phyloP scores from a whole-genome alignment of 2,888 invertebrate genomes.

The Aphrophora alni region DNA sequence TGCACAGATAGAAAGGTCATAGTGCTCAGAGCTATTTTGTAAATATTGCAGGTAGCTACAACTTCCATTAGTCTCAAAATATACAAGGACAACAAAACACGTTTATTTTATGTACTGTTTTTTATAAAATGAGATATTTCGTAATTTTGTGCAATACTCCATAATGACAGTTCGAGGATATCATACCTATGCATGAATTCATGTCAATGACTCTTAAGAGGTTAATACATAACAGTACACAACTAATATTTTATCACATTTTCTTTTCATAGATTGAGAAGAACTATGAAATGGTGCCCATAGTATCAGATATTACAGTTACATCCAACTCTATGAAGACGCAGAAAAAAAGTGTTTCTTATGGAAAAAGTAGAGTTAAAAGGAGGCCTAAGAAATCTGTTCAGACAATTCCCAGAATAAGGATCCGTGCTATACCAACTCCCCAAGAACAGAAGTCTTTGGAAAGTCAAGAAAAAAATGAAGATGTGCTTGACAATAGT shows the following conservation, averaged over 20 bases:
- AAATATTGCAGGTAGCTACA: too few species aligned
- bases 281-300: background rate
- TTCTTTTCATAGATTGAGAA: background rate
- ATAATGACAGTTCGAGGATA: too few species aligned
- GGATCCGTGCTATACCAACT: conserved; percentile 10
- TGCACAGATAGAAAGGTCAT: too few species aligned
- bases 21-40: too few species aligned
- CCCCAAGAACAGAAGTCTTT: background rate
- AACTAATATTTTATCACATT: background rate
- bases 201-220: too few species aligned
- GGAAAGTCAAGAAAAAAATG: conserved; percentile 4
- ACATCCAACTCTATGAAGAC: background rate
- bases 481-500: background rate
- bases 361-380: background rate
- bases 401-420: background rate
- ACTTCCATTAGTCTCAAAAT: too few species aligned
- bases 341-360: background rate
- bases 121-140: too few species aligned
- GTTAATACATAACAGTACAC: too few species aligned
- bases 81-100: too few species aligned
- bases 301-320: background rate
- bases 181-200: too few species aligned
- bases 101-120: too few species aligned
- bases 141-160: too few species aligned
- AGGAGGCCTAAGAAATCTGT: background rate